Base-by-base conservation (phyloP, 1,140 invertebrate species). In the Bradysia coprophila region DNA sequence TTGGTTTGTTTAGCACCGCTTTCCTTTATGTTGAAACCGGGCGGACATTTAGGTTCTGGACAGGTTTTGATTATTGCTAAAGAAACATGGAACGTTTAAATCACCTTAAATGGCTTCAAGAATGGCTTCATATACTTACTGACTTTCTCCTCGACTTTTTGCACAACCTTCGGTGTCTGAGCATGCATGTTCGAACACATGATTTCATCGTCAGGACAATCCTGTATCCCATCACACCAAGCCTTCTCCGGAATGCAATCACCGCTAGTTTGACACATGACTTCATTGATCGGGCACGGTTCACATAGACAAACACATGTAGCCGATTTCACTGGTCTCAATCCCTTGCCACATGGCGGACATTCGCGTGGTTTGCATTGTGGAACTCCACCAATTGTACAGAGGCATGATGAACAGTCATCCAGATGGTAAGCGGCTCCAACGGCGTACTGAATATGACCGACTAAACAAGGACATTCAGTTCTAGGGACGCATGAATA, bases 191-290 rank as follows among this genome's bases (percentile, higher is more conserved):
- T 10, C 36, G 57, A 51, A 53, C 85, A 90, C 43, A 74, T 62
- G 2, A 63, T 57, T 60, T 92, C 87, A 61, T 92, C 87, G 59
- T 88, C 82, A 2, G 75, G 73, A 56, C 87, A 92, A 53, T 92
- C 78, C 46, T 75, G 66, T 1, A 87, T 60, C 0, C 84, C 84
- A 55, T 92, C 75, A 59, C 87, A 92, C 79, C 83, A 86, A 1
- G 66, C 60, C 2, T 67, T 61, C 43, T 72, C 64, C 1, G 76
- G 64, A 6, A 92, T 72, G 50, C 87, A 92, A 37, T 77, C 61
- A 32, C 77, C 73, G 50, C 72, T 82, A 0, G 78, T 79, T 0
- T 75, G 76, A 51, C 87, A 92, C 16, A 82, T 62, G 36, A 63
- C 64, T 10, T 73, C 73, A 15, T 68, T 69, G 10, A 51, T 47